These are phyloP conservation scores for Ovis canadensis DNA, from an alignment of 2,113 vertebrate species.

Conservation along the genomic window DNA sequence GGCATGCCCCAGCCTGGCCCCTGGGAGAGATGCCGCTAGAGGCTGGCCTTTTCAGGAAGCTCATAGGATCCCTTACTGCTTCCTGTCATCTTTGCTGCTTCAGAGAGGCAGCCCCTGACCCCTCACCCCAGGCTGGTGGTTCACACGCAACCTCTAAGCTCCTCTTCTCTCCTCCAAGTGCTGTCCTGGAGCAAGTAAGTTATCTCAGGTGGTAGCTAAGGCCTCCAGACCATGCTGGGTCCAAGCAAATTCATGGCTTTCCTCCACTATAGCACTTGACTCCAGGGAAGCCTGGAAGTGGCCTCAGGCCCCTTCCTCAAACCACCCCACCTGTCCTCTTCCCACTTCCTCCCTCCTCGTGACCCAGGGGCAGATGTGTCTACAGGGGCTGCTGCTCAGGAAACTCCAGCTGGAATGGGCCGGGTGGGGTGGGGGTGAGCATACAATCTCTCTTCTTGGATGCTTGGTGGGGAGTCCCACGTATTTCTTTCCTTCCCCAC, in stretches of 20 bases:
- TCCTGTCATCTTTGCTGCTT: background rate
- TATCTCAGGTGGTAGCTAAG: background rate
- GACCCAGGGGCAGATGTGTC: background rate
- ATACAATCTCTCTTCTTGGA: background rate
- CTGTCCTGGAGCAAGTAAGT: background rate
- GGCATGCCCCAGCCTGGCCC: background rate
- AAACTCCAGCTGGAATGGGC: background rate
- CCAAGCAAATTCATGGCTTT: background rate
- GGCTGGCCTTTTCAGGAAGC: background rate
- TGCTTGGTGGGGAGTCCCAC: background rate
- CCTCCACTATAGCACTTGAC: background rate
- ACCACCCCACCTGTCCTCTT: fast-evolving
- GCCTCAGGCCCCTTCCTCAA: background rate
- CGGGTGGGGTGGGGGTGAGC: background rate
- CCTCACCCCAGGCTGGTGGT: background rate
- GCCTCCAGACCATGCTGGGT: background rate
- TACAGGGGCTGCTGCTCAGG: background rate
- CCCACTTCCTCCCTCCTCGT: background rate
- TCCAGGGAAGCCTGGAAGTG: background rate
- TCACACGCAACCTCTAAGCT: no score
- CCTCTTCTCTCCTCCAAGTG: background rate
- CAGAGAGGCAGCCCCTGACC: background rate
- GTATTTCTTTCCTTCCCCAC: background rate
- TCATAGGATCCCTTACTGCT: background rate
- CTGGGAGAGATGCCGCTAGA: background rate